Evolutionary conservation across 2,888 invertebrate genomes (phyloP), one percentile per base, ranked within the genome.

Genomic region (Pheosia tremula): DNA sequence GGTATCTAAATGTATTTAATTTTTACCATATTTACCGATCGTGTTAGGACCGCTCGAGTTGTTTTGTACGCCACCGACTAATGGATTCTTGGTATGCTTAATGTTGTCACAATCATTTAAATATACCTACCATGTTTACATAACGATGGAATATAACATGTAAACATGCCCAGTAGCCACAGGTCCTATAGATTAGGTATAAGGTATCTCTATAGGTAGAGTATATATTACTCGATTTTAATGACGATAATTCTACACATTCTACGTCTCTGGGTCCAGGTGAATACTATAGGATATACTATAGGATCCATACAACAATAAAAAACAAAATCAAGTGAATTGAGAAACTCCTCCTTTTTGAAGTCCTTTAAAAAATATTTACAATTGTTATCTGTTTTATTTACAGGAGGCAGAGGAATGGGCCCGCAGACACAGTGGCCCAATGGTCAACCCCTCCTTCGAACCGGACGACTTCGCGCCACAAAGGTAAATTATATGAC

Each of bases 391-490:
- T 56, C 57, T n/a, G 61, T 47, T 62, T 60, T 64, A 72, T 62
- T 84, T 82, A 9, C 84, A 93, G 93, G 91, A 91, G 67, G 87
- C 86, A 55, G 87, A 86, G 74, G 84, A 90, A 86, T 91, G 90
- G 90, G 79, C 83, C 43, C 82, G 88, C 38, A 81, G 88, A 63
- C 84, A 84, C 65, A 94, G 87, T 58, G 91, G 90, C 5, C 90
- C 92, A 10, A 89, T 90, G 87, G 81, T 91, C 76, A 94, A 94
- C 77, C 94, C 94, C 1, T 93, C 92, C 5, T 94, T 94, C 85
- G 92, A 94, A 63, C 90, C 92, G 24, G 94, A 94, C 78, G 94
- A 94, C 71, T 88, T 90, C 64, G 77, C 85, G 50, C 90, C 90
- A 8, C 91, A 90, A 68, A 89, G 90, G 94, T 94, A 75, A 50